Conservation (phyloP, 2,113 vertebrate genomes). For the Gopherus evgoodei region DNA sequence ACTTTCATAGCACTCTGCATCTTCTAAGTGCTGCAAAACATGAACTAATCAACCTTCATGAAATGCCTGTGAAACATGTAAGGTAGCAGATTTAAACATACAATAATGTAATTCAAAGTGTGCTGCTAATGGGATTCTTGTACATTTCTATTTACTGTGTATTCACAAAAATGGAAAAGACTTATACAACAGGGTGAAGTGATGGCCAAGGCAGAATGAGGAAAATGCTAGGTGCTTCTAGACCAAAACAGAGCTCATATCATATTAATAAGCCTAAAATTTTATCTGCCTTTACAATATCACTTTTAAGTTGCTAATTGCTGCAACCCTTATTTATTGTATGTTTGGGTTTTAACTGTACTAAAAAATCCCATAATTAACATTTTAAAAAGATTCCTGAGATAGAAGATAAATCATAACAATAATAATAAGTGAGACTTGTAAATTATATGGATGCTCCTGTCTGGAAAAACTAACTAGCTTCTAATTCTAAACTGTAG, state of each 20-base stretch:
- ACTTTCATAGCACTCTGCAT: fast-evolving
- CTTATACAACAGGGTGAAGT: background rate
- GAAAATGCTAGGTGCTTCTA: background rate
- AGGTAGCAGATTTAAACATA: background rate
- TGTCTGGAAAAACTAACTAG: background rate
- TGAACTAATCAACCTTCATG: background rate
- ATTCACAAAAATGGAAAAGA: background rate
- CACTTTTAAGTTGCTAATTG: background rate
- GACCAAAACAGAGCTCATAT: background rate
- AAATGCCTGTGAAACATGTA: background rate
- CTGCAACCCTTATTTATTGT: background rate
- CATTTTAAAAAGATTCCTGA: background rate
- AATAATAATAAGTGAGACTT: background rate
- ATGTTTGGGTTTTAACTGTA: background rate
- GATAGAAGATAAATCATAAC: background rate
- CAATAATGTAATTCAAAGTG: background rate
- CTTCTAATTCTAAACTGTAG: background rate
- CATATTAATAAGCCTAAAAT: background rate
- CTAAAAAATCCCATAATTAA: background rate
- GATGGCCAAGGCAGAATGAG: background rate
- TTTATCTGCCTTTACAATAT: background rate
- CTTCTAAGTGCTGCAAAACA: background rate
- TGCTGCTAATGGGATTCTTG: background rate
- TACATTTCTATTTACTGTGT: background rate
- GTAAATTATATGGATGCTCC: background rate